Evolutionary conservation across 2,888 invertebrate species (phyloP).

Genomic region (Dryobotodes eremita): DNA sequence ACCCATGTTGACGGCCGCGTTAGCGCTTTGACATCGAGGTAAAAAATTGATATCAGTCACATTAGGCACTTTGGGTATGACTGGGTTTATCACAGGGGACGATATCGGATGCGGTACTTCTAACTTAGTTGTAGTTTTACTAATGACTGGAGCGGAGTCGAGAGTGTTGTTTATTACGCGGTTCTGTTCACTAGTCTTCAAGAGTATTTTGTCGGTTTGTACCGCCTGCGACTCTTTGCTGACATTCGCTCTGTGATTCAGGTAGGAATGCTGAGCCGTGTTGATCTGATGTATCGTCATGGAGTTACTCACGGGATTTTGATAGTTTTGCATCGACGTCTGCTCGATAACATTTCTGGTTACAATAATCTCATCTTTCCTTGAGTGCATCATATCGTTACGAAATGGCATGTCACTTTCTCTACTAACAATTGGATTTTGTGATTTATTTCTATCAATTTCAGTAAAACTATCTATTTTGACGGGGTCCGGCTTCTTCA

Average conservation of each 20-base stretch:
- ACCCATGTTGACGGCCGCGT: constrained; percentile 84
- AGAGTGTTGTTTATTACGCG: constrained; percentile 78
- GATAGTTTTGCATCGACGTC: constrained; percentile 81
- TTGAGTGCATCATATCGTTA: constrained; percentile 77
- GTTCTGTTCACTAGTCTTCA: constrained; percentile 81
- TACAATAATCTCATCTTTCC: constrained; percentile 86
- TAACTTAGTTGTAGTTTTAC: constrained; percentile 84
- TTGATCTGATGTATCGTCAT: constrained; percentile 88
- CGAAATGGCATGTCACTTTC: constrained; percentile 84
- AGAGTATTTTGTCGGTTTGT: constrained; percentile 83
- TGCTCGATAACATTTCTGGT: constrained; percentile 84
- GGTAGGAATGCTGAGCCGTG: constrained; percentile 81
- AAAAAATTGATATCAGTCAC: constrained; percentile 85
- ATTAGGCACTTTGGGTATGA: constrained; percentile 86
- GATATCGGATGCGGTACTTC: constrained; percentile 89
- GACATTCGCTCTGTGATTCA: constrained; percentile 81
- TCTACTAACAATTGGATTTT: constrained; percentile 77
- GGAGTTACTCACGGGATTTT: constrained; percentile 82
- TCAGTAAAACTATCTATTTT: constrained; percentile 83
- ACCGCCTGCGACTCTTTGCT: constrained; percentile 85
- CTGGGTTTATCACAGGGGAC: constrained; percentile 87
- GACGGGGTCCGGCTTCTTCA: constrained; percentile 81
- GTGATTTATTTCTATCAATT: constrained; percentile 81
- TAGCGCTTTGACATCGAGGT: constrained; percentile 88
- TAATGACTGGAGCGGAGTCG: constrained; percentile 81